A percentile compares a stretch with the other conserved stretches of the same genome.
These are phyloP conservation scores for Cinclus mexicanus DNA, from an alignment of 2,113 vertebrate species.

Conservation along the genomic window DNA sequence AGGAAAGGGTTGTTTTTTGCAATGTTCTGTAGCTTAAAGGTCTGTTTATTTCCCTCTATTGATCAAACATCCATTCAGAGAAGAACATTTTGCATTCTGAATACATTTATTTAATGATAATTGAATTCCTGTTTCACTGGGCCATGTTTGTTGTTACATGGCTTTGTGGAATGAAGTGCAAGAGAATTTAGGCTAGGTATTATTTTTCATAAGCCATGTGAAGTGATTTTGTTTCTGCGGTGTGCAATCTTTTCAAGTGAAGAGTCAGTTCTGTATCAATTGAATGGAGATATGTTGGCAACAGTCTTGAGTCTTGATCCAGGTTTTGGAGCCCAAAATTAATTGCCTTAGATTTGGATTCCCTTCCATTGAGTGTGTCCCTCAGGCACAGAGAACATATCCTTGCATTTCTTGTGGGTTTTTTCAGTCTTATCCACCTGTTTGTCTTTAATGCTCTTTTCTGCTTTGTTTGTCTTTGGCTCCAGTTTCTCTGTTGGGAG, in stretches of 20 bases:
- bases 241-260: not conserved
- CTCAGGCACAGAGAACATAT: not conserved
- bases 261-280: not conserved
- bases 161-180: not conserved
- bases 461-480: conserved; percentile 6
- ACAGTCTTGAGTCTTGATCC: not conserved
- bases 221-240: not conserved
- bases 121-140: not conserved
- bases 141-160: not conserved
- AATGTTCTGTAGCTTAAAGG: not conserved
- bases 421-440: not conserved
- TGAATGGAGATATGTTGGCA: not conserved
- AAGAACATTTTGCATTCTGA: not conserved
- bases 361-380: not conserved
- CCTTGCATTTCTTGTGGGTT: not conserved
- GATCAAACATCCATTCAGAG: not conserved
- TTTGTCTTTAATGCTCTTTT: not conserved
- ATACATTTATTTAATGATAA: not conserved
- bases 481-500: not conserved
- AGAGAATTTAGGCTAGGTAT: not conserved
- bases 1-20: not conserved
- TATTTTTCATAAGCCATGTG: not conserved
- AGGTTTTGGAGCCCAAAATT: not conserved
- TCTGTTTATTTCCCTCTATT: not conserved
- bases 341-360: not conserved